phyloP scores from a whole-genome alignment of 2,113 vertebrate species.

The Ciconia boyciana region DNA sequence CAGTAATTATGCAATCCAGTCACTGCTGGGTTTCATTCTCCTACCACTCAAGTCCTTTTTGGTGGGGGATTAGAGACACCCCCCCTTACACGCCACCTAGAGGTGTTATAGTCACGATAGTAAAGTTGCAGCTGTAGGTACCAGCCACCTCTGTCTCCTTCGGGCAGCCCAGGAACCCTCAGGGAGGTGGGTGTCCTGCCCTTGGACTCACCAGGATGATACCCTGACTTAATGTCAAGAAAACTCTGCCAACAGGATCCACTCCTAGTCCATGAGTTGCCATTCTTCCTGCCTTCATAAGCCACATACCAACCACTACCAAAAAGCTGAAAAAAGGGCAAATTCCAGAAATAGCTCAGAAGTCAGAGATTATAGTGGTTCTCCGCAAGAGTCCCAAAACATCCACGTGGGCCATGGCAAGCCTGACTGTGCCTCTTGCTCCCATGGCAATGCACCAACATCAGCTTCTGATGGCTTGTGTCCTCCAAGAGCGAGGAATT shows the following conservation, averaged over 20 bases:
- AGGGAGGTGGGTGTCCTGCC: not conserved
- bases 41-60: not conserved
- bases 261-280: not conserved
- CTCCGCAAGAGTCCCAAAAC: not conserved
- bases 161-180: not conserved
- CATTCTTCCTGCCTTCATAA: not conserved
- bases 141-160: not conserved
- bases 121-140: not conserved
- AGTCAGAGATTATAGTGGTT: not conserved
- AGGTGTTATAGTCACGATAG: not conserved
- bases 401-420: not conserved
- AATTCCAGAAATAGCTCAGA: not conserved
- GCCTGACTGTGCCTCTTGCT: not conserved
- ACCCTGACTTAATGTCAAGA: not conserved
- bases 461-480: not conserved
- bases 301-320: not conserved
- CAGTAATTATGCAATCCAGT: not conserved
- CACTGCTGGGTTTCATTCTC: not conserved
- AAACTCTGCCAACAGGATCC: not conserved
- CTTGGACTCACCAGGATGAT: not conserved
- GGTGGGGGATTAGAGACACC: not conserved
- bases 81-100: not conserved
- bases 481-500: not conserved
- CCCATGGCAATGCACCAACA: not conserved
- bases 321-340: not conserved